Evolutionary conservation across 2,888 invertebrate species (phyloP), one percentile per base, ranked within the genome.

Genomic region (Sarcophaga variegata): DNA sequence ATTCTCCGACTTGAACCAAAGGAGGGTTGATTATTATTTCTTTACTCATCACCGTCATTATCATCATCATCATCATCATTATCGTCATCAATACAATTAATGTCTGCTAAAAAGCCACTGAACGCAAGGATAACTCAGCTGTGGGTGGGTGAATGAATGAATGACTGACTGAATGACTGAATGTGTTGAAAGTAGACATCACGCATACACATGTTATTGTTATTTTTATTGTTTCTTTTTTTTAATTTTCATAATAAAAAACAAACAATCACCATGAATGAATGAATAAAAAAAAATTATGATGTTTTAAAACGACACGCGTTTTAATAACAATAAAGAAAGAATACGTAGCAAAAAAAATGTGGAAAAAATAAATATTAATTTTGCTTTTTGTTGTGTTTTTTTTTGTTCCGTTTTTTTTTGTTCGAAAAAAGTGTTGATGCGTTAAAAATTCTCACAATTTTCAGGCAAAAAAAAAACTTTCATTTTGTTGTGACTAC

Each of bases 381-480:
- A 45, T 45, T 45, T 25, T 45, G 10, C 20, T 59, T n/a, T 72
- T 69, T 75, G 25, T 60, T 67, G 37, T 37, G 2, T 37, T 8
- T 6, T 6, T 37, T 37, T 27, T 27, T 0, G 45, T 25, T 37
- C 62, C 3, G 8, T 67, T 27, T 12, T 60, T 12, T 66, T 72
- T 69, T 75, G 45, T 60, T 67, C 59, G 54, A 60, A 63, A 72
- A 86, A 86, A 83, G 86, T 86, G 83, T 72, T 83, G 86, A 74
- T 74, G 86, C 80, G 74, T 81, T 81, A 64, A 77, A 72, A 69
- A 74, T 83, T 83, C 80, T 83, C 86, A 83, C 80, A 80, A 60
- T 80, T 66, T 80, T 75, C 60, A 70, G 72, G 45, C 27, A 72
- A 0, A 37, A 45, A 4, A 66, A 72, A 72, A 14, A 63, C 3